Evolutionary conservation across 2,797 vertebrate species (phyloP).

Genomic region (Acipenser ruthenus): DNA sequence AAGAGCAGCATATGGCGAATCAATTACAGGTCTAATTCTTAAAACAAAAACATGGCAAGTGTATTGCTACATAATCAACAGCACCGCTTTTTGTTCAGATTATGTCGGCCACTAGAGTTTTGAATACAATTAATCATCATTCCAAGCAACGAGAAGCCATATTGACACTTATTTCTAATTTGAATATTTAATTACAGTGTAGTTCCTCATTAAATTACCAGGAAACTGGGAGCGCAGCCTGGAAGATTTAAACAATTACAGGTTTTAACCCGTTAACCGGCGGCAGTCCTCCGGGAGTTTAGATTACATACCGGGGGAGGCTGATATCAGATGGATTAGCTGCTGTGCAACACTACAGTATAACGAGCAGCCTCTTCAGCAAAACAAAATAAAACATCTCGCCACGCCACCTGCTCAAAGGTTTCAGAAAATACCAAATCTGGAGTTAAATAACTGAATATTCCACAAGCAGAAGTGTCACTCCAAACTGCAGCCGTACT

Average conservation of each 20-base stretch:
- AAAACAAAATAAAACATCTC: no score
- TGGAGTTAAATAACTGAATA: no score
- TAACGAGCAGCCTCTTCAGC: no score
- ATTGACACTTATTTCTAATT: conserved; percentile 91
- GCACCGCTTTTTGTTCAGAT: conserved; percentile 66
- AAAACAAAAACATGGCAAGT: conserved; percentile 83
- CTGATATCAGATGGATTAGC: no score
- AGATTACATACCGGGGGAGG: no score
- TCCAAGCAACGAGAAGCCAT: conserved; percentile 81
- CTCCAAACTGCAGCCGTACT: no score
- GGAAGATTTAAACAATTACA: conserved; percentile 76
- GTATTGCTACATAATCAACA: conserved; percentile 76
- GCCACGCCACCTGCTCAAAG: no score
- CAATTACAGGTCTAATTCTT: conserved; percentile 90
- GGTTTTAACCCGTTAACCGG: conserved; percentile 62
- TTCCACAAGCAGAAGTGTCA: no score
- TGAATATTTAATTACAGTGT: conserved; percentile 93
- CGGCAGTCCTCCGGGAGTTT: conserved; percentile 14
- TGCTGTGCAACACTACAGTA: no score
- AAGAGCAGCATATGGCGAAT: conserved; percentile 89
- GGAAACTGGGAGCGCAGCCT: conserved; percentile 75
- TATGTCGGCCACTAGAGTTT: conserved; percentile 83
- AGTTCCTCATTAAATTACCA: conserved; percentile 89
- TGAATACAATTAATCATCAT: conserved; percentile 99
- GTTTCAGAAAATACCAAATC: no score